Evolutionary conservation across 2,797 vertebrate species (phyloP), one percentile per base, ranked within the genome.

Genomic region (Channa striata): DNA sequence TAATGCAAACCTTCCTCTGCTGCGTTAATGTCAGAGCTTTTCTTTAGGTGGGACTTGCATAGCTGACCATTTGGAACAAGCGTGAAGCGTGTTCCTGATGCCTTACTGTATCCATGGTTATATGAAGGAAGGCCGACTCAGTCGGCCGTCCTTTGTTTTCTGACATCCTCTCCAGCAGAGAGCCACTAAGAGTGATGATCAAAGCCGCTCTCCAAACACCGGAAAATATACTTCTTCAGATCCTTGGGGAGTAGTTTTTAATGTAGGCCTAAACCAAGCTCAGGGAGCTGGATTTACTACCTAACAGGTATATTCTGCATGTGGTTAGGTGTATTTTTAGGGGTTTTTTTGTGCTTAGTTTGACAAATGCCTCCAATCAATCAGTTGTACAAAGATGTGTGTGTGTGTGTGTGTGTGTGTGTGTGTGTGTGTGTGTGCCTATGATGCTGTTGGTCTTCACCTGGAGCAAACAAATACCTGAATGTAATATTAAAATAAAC

Each of bases 31-130:
- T 34, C 20, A 65, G 36, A 72, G 52, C 13, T 62, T 42, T 42
- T 53, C 33, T 48, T 78, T 70, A 80, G 61, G 42, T 42, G 57
- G 56, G 67, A 65, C 70, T 85, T 77, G 82, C 39, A 54, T 62
- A 63, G 69, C 34, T 43, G 37, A 46, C 59, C 49, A 21, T 44
- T 74, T 50, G 73, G 65, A 75, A 39, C 60, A 52, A 56, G 76
- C 36, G 11, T 83, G 84, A 79, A 76, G 70, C 12, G 43, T 80
- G 74, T 77, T 75, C 82, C 80, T 79, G 86, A 84, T 86, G 91
- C 88, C 89, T 92, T 90, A 89, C 80, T 76, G 86, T 89, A 77
- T 72, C 86, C 72, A 77, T 62, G 82, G 87, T 85, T 72, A 69
- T 59, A 37, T 36, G 61, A 77, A 12, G 67, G 71, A 49, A 61